Percentiles rank a stretch among this genome's conserved stretches.
phyloP scores from a whole-genome alignment of 2,113 vertebrate genomes.

The Ctenomys sociabilis region DNA sequence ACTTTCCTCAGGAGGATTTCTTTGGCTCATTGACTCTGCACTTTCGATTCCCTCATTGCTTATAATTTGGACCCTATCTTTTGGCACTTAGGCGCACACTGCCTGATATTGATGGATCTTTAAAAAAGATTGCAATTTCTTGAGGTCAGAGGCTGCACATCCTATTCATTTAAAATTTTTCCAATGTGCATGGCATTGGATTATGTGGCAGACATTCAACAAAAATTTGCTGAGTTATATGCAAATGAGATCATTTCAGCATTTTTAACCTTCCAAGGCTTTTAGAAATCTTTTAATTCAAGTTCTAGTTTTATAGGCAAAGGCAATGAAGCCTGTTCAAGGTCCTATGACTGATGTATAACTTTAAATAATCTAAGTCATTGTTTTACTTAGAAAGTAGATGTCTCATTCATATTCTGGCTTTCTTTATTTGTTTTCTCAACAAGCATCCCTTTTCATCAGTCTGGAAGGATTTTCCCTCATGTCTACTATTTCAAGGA shows the following conservation, averaged over 20 bases:
- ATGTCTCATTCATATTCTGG: not conserved
- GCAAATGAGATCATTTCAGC: not conserved
- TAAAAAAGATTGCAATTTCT: not conserved
- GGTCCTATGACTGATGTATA: slow-evolving; percentile 21
- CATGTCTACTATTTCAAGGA: not conserved
- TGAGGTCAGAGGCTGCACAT: slow-evolving; percentile 15
- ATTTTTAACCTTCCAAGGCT: slow-evolving; percentile 8
- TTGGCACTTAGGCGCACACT: not conserved
- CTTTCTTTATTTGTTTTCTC: slow-evolving; percentile 20
- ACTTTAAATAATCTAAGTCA: slow-evolving; percentile 49
- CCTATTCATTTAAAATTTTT: slow-evolving; percentile 3
- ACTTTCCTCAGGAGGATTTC: not conserved
- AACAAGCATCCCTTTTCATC: not conserved
- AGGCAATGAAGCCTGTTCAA: slow-evolving; percentile 47
- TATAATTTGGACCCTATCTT: not conserved
- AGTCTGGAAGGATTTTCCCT: not conserved
- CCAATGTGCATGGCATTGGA: not conserved
- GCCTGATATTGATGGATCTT: too few relatives aligned
- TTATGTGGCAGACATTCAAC: not conserved
- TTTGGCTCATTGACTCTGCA: not conserved
- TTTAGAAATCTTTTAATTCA: slow-evolving; percentile 42
- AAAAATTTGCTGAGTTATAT: slow-evolving; percentile 12
- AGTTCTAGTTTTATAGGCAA: slow-evolving; percentile 19
- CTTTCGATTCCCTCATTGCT: not conserved
- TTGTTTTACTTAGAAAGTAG: slow-evolving; percentile 38